Evolutionary conservation across 2,797 vertebrate genomes (phyloP).

Genomic region (Falco biarmicus): DNA sequence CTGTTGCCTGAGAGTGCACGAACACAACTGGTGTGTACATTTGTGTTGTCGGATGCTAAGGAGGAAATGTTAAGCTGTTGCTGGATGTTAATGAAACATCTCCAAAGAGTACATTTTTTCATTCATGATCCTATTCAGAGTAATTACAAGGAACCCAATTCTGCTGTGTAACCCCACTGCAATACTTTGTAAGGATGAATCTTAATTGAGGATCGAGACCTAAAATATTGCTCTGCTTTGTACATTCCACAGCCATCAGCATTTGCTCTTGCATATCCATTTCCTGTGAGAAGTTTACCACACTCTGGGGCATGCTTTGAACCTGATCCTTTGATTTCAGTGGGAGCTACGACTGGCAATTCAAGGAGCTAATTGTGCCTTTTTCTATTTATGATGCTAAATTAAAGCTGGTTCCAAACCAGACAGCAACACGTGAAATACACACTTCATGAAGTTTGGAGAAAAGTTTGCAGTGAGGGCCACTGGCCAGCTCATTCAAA

Average conservation of each 20-base stretch:
- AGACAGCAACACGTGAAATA: neutral
- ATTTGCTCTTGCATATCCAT: constrained; percentile 35
- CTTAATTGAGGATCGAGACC: constrained; percentile 33
- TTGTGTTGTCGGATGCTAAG: neutral
- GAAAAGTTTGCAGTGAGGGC: constrained; percentile 5
- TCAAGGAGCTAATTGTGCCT: constrained; percentile 25
- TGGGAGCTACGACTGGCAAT: neutral
- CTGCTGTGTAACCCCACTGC: constrained; percentile 32
- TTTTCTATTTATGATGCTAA: constrained; percentile 29
- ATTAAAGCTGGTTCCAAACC: constrained; percentile 12
- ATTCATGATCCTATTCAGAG: constrained; percentile 21
- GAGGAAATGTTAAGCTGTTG: constrained; percentile 1
- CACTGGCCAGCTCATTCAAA: neutral
- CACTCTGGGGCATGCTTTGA: constrained; percentile 49
- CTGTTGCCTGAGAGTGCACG: rapidly evolving
- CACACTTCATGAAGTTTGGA: neutral
- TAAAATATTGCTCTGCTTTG: constrained; percentile 45
- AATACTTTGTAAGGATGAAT: constrained; percentile 26
- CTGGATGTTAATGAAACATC: constrained; percentile 20
- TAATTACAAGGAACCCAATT: constrained; percentile 54
- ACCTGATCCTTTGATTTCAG: constrained; percentile 55
- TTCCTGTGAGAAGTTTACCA: constrained; percentile 62
- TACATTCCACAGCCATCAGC: constrained; percentile 21
- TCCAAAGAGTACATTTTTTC: constrained; percentile 25
- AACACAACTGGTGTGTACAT: neutral